Base-by-base conservation (phyloP, 2,888 invertebrate species). In the Altica lythri region DNA sequence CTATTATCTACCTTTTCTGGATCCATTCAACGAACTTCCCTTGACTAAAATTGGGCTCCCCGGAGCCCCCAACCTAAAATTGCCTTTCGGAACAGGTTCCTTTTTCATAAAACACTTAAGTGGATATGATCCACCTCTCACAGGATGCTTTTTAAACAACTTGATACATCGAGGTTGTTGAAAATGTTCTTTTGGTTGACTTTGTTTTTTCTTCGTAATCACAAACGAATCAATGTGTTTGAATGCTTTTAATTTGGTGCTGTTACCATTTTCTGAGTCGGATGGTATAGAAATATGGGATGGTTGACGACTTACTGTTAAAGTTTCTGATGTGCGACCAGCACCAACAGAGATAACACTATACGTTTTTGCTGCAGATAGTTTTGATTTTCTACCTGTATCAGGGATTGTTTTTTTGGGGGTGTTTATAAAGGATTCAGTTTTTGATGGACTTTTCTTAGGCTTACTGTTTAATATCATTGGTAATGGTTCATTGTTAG, bases 161-260 rank as follows among this genome's bases (percentile, higher is more conserved):
- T 66, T 62, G 38, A 72, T 67, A 40, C 66, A 71, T 55, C 68
- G 69, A 1, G 72, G 73, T 55, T 73, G 72, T 25, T 70, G 69
- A 19, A 40, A 49, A 22, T 42, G 49, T 34, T 64, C 59, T 54
- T 65, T 70, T 3, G 65, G 59, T 19, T 64, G 62, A 2, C 59
- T 59, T 54, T 72, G 68, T 40, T 69, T 73, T 48, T 67, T 71
- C 17, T 61, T 67, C 29, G 58, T 62, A 10, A 72, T 60, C 45
- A 71, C 68, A 34, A 71, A 65, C 10, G 74, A 74, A 62, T 73
- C 72, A 9, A 69, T 73, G 47, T 71, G 71, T 46, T 66, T 66
- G 5, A 72, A 49, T 49, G 61, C 53, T 44, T 59, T 53, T 6
- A 38, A 1, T 13, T 18, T 17, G 4, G 35, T 37, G 12, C 10